These are phyloP conservation scores for Conchocele bisecta DNA, from an alignment of 2,888 invertebrate species.

Conservation along the genomic window DNA sequence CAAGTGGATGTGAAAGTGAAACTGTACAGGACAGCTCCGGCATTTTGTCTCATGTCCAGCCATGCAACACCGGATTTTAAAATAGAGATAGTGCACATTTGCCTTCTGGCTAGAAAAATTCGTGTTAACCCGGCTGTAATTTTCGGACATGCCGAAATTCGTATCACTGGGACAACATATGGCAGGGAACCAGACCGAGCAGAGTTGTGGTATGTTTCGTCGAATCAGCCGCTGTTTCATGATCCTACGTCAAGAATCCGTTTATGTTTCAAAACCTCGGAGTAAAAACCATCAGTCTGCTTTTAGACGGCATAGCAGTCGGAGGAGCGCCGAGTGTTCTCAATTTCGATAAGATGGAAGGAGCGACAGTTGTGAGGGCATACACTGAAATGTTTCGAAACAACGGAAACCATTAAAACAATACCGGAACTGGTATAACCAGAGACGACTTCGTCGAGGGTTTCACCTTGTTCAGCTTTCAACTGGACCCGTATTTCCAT, in stretches of 20 bases:
- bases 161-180: conserved; percentile 34
- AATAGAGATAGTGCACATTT: conserved; percentile 20
- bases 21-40: conserved; percentile 23
- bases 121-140: neutral
- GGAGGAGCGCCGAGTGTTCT: neutral
- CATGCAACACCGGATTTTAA: conserved; percentile 3
- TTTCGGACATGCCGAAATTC: neutral
- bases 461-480: conserved; percentile 8
- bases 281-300: neutral
- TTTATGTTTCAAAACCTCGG: neutral
- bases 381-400: conserved; percentile 8
- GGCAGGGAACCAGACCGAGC: conserved; percentile 32
- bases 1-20: conserved; percentile 36
- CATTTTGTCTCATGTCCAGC: conserved; percentile 30
- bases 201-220: conserved; percentile 42
- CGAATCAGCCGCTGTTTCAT: conserved; percentile 2
- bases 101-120: neutral
- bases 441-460: conserved; percentile 13
- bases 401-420: neutral
- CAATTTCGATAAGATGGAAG: conserved; percentile 6
- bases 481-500: conserved; percentile 11
- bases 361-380: conserved; percentile 4
- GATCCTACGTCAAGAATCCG: neutral
- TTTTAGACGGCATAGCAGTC: neutral
- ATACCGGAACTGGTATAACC: conserved; percentile 16